phyloP scores from a whole-genome alignment of 1,140 invertebrate species.

The Drosophila lacteicornis region DNA sequence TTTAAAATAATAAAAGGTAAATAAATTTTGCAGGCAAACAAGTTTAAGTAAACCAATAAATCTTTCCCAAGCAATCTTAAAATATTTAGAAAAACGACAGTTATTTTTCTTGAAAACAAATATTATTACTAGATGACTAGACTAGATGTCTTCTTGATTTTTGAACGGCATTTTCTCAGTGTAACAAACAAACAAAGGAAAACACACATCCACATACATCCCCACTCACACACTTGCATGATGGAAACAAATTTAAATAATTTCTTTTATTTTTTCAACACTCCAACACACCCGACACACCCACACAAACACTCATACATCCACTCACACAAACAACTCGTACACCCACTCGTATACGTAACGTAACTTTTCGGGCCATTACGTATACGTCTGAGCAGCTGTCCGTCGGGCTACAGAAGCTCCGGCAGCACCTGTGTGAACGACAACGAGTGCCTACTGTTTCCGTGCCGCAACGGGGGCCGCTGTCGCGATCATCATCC shows the following conservation, averaged over 20 bases:
- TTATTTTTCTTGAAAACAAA: too few species aligned
- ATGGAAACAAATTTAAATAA: slow-evolving; percentile 70
- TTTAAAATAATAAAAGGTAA: too few species aligned
- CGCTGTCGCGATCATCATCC: slow-evolving; percentile 89
- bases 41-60: too few species aligned
- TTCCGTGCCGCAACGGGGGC: slow-evolving; percentile 91
- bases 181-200: slow-evolving; percentile 1
- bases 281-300: slow-evolving; percentile 24
- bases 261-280: slow-evolving; percentile 69
- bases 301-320: slow-evolving; percentile 3
- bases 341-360: slow-evolving; percentile 35
- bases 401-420: slow-evolving; percentile 89
- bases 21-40: too few species aligned
- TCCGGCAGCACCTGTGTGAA: slow-evolving; percentile 89
- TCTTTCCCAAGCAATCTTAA: too few species aligned
- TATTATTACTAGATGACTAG: neutral
- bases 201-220: slow-evolving; percentile 10
- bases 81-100: neutral
- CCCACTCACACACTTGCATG: slow-evolving; percentile 49
- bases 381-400: slow-evolving; percentile 85
- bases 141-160: slow-evolving; percentile 3
- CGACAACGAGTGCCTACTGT: slow-evolving; percentile 90
- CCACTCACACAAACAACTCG: slow-evolving; percentile 28
- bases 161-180: slow-evolving; percentile 14
- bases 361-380: slow-evolving; percentile 33